phyloP scores from a whole-genome alignment of 53 echinoderm and acorn worm genomes.

The Holothuria scabra region DNA sequence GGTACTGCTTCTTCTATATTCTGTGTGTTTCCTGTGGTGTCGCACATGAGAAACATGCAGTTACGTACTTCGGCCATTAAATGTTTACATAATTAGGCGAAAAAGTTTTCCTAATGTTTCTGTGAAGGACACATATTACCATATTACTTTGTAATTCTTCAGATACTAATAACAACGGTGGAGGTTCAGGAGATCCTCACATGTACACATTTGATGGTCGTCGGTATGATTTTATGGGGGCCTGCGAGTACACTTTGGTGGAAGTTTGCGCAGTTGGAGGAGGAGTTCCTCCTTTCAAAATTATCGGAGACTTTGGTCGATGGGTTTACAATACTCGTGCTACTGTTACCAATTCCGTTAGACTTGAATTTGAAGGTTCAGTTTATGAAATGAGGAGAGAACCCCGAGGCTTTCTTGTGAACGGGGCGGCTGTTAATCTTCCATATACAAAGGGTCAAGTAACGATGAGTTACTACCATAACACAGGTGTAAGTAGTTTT shows the following conservation, averaged over 20 bases:
- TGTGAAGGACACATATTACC: too few relatives aligned
- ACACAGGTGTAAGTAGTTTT: background rate
- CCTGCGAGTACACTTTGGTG: slow-evolving; percentile 6
- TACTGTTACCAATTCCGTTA: background rate
- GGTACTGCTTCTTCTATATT: too few relatives aligned
- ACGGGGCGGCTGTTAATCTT: background rate
- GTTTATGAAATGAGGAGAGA: background rate
- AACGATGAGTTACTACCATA: background rate
- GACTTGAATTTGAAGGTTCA: background rate
- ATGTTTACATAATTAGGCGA: too few relatives aligned
- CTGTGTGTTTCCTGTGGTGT: too few relatives aligned
- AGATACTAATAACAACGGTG: too few relatives aligned
- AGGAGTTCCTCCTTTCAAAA: background rate
- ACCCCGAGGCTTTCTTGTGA: background rate
- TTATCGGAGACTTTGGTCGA: slow-evolving; percentile 5
- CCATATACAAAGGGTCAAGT: background rate
- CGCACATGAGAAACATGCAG: too few relatives aligned
- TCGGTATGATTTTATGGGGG: background rate
- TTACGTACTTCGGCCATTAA: too few relatives aligned
- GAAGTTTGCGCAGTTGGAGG: background rate
- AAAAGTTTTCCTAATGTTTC: too few relatives aligned
- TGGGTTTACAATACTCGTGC: background rate
- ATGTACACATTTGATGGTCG: background rate
- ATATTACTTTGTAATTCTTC: too few relatives aligned
- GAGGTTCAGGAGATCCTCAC: background rate